Base-by-base conservation (phyloP, 92 coral and sea anemone species). In the Muricea muricata region DNA sequence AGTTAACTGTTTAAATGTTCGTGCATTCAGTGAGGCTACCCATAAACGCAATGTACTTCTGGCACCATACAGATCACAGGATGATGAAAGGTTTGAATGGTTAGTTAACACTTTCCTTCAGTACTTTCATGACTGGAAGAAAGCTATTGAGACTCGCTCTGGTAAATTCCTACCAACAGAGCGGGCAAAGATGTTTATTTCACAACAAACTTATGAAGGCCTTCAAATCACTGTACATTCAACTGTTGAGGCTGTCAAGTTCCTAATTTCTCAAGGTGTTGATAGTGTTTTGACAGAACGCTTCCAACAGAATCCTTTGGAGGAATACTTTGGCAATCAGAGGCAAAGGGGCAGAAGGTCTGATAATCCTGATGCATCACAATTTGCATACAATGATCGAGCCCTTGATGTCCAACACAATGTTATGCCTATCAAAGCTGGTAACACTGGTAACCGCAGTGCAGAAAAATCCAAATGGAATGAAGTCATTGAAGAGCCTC, bases 171-270 rank as follows among this genome's bases (percentile, higher is more conserved):
- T 73, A 47, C 69, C 20, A 30, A 42, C 0, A 56, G 92, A 85
- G 12, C 68, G 80, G 29, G 63, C n/a, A n/a, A 66, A 50, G n/a
- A 90, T 86, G 90, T 86, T 90, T 75, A 8, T 90, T 2, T 86
- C 87, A 1, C 70, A 87, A 90, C 93, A 90, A 41, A 89, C 89
- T 3, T 31, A 85, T 73, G 91, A 87, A 54, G 93, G 93, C 14
- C 67, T 91, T 56, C 75, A 87, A 48, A 84, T 91, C 4, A 91
- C 91, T 17, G 87, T 75, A 0, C 39, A 87, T 52, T 71, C 89
- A 17, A 81, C 46, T 1, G 69, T 79, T 10, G 92, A 89, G 25
- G 83, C 46, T 3, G 26, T 46, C 8, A 89, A 89, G 79, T 89
- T 89, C 79, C 89, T 89, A 8, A 86, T 89, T 15, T 54, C 54